Base-by-base conservation (phyloP, 2,888 invertebrate genomes). In the Dolichomitus sp. region DNA sequence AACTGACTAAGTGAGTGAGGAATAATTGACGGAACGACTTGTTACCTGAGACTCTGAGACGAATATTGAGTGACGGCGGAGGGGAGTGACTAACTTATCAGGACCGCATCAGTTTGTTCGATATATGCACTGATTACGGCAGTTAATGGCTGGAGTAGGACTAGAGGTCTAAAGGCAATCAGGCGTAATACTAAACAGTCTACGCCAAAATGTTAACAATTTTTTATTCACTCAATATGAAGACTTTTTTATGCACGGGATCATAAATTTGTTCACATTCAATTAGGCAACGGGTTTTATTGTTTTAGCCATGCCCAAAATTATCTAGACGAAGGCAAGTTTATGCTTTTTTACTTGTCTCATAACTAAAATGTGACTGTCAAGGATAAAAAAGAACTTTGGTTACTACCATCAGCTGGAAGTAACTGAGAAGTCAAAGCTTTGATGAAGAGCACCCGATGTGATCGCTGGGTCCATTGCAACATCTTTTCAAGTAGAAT, bases 401-500 rank as follows among this genome's bases (percentile, higher is more conserved):
- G 68, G 48, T 45, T 52, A 14, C 23, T 52, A 33, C 4, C 33
- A 40, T 19, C 27, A 17, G 37, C 45, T 17, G 30, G 68, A 72
- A 50, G 37, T 12, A 45, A 37, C 52, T 9, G n/a, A 42, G 23
- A 27, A n/a, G 23, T 61, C 48, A 17, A 78, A 75, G 77, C 75
- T 86, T 86, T 87, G 85, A 88, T 86, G 86, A 79, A 75, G 85
- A 83, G 77, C 72, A 74, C 74, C 27, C 40, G 14, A 82, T 45
- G 45, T 19, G 63, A 82, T 86, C 79, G 80, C 75, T 30, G 68
- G 77, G 82, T 68, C 70, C 40, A 68, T 45, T 73, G 70, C 33
- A 83, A 82, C 74, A 80, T 79, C 80, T 66, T 76, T 65, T 72
- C 84, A 80, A 87, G 84, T 73, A 80, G 85, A 87, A 87, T 84